phyloP scores from a whole-genome alignment of 2,113 vertebrate genomes.

The Crypturellus undulatus region DNA sequence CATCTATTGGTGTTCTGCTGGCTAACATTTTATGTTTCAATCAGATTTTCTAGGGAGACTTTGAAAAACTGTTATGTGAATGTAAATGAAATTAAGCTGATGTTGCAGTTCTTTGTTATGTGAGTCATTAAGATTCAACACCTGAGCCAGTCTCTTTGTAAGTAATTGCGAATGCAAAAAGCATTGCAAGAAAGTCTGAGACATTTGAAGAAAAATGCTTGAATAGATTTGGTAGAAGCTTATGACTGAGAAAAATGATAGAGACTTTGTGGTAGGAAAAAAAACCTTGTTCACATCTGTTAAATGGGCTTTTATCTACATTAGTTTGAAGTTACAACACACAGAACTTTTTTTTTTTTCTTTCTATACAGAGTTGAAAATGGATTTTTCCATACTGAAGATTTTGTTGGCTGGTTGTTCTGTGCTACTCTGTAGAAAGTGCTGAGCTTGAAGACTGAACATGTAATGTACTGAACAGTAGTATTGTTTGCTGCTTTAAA shows the following conservation, averaged over 20 bases:
- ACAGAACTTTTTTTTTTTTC: neutral
- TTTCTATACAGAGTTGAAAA: neutral
- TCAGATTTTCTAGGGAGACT: slow-evolving; percentile 14
- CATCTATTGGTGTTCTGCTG: neutral
- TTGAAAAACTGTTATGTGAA: neutral
- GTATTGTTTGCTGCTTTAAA: neutral
- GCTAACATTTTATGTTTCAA: slow-evolving; percentile 1
- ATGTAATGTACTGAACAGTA: neutral
- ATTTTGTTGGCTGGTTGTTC: neutral
- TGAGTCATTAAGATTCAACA: neutral
- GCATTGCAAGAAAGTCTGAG: neutral
- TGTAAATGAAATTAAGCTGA: slow-evolving; percentile 4
- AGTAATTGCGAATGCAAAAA: neutral
- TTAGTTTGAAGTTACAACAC: neutral
- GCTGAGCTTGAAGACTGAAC: neutral
- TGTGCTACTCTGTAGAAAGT: neutral
- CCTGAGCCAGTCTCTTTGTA: neutral
- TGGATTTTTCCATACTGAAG: neutral
- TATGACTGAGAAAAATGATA: neutral
- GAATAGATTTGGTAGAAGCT: neutral
- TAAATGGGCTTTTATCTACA: neutral
- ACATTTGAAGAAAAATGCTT: neutral
- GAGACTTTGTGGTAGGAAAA: neutral
- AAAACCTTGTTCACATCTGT: neutral
- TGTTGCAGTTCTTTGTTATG: neutral